These are phyloP conservation scores for Incurvaria masculella DNA, from an alignment of 2,888 invertebrate genomes.

Conservation along the genomic window DNA sequence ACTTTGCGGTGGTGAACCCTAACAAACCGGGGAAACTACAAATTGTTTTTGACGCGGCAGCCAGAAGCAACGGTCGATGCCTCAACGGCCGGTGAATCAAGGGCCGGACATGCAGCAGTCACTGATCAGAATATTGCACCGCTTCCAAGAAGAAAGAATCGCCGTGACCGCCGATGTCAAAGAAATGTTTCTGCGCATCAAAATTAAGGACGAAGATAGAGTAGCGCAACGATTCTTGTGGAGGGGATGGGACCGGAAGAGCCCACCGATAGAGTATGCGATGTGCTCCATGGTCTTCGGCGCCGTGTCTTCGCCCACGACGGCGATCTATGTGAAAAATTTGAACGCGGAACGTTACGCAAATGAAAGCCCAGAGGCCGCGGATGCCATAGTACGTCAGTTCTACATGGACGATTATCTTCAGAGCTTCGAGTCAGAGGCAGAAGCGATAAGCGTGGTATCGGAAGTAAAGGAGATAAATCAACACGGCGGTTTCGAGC, in stretches of 20 bases:
- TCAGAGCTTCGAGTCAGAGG: slow-evolving; percentile 16
- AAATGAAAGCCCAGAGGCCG: slow-evolving; percentile 15
- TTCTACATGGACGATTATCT: slow-evolving; percentile 23
- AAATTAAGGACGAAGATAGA: slow-evolving; percentile 6
- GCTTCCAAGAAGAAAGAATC: slow-evolving; percentile 12
- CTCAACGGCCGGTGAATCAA: slow-evolving; percentile 9
- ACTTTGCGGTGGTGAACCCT: slow-evolving; percentile 6
- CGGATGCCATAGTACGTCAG: slow-evolving; percentile 16
- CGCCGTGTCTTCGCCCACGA: slow-evolving; percentile 13
- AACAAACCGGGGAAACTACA: slow-evolving; percentile 7
- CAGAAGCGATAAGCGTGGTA: slow-evolving; percentile 13
- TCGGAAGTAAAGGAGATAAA: slow-evolving; percentile 12
- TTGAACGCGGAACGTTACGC: slow-evolving; percentile 16
- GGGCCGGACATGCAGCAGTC: slow-evolving; percentile 15
- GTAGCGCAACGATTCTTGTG: slow-evolving; percentile 11
- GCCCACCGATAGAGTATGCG: slow-evolving; percentile 11
- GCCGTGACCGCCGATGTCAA: slow-evolving; percentile 13
- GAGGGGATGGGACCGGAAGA: slow-evolving; percentile 2
- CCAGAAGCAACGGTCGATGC: not conserved
- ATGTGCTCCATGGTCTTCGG: slow-evolving; percentile 20
- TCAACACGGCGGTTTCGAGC: slow-evolving; percentile 14
- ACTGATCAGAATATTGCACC: slow-evolving; percentile 13
- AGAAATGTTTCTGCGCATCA: slow-evolving; percentile 14
- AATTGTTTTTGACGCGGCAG: slow-evolving; percentile 7
- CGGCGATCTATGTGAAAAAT: slow-evolving; percentile 18